These are phyloP conservation scores for Nudaria mundana DNA, from an alignment of 2,888 invertebrate species.

Conservation along the genomic window DNA sequence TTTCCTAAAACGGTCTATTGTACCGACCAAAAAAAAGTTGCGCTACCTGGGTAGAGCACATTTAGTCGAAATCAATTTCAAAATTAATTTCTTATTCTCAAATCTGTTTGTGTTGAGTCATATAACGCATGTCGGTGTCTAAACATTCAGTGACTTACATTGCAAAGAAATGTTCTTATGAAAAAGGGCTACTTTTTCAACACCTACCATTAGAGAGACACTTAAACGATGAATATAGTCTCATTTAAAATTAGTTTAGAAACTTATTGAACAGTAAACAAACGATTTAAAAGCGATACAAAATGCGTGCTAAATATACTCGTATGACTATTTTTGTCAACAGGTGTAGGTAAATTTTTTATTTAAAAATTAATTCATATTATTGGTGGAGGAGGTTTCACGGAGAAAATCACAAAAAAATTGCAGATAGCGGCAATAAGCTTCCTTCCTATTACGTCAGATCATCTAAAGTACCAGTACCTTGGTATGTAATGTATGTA, in stretches of 20 bases:
- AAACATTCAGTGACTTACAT: constrained; percentile 62
- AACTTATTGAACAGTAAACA: no score
- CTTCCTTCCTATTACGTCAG: no score
- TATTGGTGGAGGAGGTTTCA: no score
- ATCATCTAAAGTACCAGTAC: no score
- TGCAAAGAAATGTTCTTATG: constrained; percentile 38
- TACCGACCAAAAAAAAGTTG: constrained; percentile 39
- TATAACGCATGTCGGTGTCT: constrained; percentile 46
- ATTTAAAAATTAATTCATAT: no score
- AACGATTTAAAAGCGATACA: no score
- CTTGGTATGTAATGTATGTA: no score
- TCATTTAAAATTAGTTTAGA: constrained; percentile 30
- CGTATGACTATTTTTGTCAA: no score
- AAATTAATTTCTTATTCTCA: constrained; percentile 72
- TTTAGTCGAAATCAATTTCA: constrained; percentile 48
- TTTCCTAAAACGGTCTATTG: constrained; percentile 43
- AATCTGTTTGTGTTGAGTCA: constrained; percentile 68
- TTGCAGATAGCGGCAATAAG: no score
- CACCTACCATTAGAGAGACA: constrained; percentile 67
- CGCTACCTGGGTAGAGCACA: constrained; percentile 62
- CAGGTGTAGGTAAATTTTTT: no score
- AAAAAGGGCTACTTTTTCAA: constrained; percentile 65
- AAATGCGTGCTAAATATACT: constrained; percentile 12
- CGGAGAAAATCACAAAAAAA: no score
- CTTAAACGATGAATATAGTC: constrained; percentile 66